Evolutionary conservation across 2,888 invertebrate genomes (phyloP).

Genomic region (Xanthia icteritia): DNA sequence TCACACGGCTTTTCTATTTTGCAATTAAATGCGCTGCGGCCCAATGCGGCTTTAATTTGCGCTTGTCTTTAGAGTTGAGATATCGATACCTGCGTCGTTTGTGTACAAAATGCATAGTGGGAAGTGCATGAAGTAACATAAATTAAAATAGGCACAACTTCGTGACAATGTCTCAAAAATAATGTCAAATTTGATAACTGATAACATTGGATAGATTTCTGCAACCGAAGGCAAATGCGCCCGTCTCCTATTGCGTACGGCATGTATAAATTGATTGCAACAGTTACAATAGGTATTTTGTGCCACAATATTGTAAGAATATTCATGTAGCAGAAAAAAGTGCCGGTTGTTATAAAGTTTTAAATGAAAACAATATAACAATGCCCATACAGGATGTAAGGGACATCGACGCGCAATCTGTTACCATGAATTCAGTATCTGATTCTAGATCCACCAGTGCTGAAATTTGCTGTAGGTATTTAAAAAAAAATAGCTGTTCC

Average conservation of each 20-base stretch:
- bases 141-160: background rate
- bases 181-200: constrained; percentile 1
- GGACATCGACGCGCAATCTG: background rate
- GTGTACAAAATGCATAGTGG: constrained; percentile 14
- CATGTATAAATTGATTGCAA: constrained; percentile 17
- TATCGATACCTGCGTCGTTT: constrained; percentile 7
- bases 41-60: constrained; percentile 4
- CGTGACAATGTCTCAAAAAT: background rate
- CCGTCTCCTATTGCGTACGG: background rate
- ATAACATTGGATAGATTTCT: constrained; percentile 14
- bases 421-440: background rate
- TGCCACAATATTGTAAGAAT: constrained; percentile 42
- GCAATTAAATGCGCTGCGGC: constrained; percentile 8
- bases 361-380: constrained; percentile 18
- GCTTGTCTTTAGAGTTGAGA: constrained; percentile 25
- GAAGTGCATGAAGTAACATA: constrained; percentile 1
- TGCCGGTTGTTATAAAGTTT: constrained; percentile 29
- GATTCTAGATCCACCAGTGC: background rate
- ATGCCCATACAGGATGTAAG: constrained; percentile 7
- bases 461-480: background rate
- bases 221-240: constrained; percentile 1
- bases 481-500: background rate
- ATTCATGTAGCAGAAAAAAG: constrained; percentile 14
- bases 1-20: background rate
- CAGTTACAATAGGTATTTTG: constrained; percentile 20